Evolutionary conservation across 2,888 invertebrate species (phyloP), one percentile per base, ranked within the genome.

Genomic region (Chrysotoxum bicinctum): DNA sequence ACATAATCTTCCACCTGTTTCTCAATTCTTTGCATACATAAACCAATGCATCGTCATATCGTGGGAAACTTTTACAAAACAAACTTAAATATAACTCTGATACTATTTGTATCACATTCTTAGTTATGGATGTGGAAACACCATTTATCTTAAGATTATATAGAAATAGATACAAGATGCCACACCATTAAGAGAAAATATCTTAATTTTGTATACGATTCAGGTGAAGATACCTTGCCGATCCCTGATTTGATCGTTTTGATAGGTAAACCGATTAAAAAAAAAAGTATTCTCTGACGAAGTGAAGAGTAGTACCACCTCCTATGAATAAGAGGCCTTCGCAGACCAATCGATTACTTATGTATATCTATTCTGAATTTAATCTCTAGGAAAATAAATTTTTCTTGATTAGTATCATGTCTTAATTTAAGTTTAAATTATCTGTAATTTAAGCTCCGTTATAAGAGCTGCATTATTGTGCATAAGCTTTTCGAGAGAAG

Each of bases 251-350:
- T 50, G 50, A 66, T 66, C 26, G 19, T 32, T 45, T 45, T 43
- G n/a, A n/a, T 43, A 2, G 43, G n/a, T 66, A 66, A 66, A 66
- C 66, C 66, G 66, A 66, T 66, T 66, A 66, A 66, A 58, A 35
- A 32, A 14, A 19, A 56, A 30, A 54, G 4, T 26, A 30, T 4
- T 16, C n/a, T 7, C 8, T 7, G 23, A 60, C 8, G 9, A 37
- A 16, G 30, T 30, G 4, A 52, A 52, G n/a, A 30, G 10, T 14
- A 30, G 2, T 14, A 14, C 14, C 7, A 30, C 3, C 5, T 1
- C 5, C 1, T 30, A 32, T 2, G 7, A 3, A n/a, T 40, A 40
- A 40, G 40, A 43, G 8, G 16, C 16, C 16, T 43, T 43, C 3
- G 16, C 8, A 43, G 16, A 43, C 7, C n/a, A 64, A 60, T 16